These are phyloP conservation scores for Eupithecia exiguata DNA, from an alignment of 2,888 invertebrate species.

Conservation along the genomic window DNA sequence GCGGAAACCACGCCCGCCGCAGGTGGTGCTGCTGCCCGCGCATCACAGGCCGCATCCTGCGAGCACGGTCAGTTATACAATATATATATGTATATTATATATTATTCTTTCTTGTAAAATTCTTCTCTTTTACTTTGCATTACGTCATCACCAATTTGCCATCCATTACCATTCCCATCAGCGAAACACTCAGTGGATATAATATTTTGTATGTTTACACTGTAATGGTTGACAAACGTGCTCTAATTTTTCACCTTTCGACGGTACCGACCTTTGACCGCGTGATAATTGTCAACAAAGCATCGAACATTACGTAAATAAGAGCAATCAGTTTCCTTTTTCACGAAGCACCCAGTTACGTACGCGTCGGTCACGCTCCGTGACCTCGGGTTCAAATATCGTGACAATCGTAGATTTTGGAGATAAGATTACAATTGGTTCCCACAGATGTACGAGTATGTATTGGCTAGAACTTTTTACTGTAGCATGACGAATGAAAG, in stretches of 20 bases:
- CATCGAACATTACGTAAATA: slow-evolving; percentile 9
- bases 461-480: background rate
- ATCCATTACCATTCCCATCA: background rate
- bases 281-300: slow-evolving; percentile 9
- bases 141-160: background rate
- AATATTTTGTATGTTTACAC: too few relatives aligned
- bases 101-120: background rate
- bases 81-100: too few relatives aligned
- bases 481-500: background rate
- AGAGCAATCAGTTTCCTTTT: slow-evolving; percentile 9
- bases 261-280: slow-evolving; percentile 3
- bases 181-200: background rate
- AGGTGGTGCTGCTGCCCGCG: slow-evolving; percentile 69
- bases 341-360: slow-evolving; percentile 21
- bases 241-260: background rate
- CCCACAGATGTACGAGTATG: background rate
- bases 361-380: slow-evolving; percentile 19
- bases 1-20: slow-evolving; percentile 65
- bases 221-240: background rate
- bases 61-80: slow-evolving; percentile 77
- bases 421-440: background rate
- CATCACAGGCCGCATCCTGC: slow-evolving; percentile 59
- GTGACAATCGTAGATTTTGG: background rate
- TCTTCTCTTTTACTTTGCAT: background rate
- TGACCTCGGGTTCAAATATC: background rate